Evolutionary conservation across 2,113 vertebrate genomes (phyloP).

Genomic region (Psilopsiagon aymara): DNA sequence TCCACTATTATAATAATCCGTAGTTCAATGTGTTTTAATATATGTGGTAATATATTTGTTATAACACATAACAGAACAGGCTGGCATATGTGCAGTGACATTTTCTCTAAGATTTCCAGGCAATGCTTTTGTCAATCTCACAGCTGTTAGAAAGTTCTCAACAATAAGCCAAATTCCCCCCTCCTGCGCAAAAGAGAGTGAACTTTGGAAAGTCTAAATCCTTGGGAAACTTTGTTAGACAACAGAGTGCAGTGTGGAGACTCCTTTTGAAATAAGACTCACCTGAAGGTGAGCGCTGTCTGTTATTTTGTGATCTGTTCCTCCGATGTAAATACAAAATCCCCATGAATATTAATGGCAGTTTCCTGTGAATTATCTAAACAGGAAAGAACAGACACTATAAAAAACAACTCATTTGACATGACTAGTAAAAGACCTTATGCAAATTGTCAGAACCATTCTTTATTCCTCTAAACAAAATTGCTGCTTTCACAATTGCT

Average conservation of each 20-base stretch:
- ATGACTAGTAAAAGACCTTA: not conserved
- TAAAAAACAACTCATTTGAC: not conserved
- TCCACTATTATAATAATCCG: not conserved
- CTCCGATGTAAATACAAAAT: conserved; percentile 19
- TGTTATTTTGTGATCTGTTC: not conserved
- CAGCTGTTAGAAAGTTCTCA: not conserved
- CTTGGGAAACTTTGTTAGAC: not conserved
- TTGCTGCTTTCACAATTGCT: not conserved
- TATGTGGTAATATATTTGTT: not conserved
- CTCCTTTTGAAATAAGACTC: not conserved
- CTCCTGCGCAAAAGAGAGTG: not conserved
- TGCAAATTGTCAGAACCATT: not conserved
- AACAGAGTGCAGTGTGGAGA: not conserved
- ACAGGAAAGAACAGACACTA: not conserved
- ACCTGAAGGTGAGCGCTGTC: not conserved
- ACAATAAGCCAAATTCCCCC: not conserved
- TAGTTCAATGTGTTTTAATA: not conserved
- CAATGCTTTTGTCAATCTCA: not conserved
- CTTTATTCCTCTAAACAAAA: not conserved
- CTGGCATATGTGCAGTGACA: not conserved
- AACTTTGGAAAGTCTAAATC: not conserved
- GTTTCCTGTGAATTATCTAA: not conserved
- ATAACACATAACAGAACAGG: not conserved
- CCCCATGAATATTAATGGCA: not conserved
- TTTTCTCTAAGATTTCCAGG: not conserved